phyloP scores from a whole-genome alignment of 1,140 invertebrate genomes.

The Bombyx mandarina region DNA sequence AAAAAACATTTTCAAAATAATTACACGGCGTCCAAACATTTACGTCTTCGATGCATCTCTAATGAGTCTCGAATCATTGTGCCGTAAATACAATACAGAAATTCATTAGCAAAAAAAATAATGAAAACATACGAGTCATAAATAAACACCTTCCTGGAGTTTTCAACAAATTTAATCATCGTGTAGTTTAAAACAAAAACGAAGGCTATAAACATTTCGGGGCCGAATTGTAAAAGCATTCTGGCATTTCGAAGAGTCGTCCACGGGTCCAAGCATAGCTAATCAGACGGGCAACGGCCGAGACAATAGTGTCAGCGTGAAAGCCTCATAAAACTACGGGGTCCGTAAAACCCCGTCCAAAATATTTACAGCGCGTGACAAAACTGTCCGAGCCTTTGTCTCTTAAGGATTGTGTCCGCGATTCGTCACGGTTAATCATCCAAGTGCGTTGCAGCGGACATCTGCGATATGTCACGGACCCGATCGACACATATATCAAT shows the following conservation, averaged over 20 bases:
- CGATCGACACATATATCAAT: conserved; percentile 18
- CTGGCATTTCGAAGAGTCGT: conserved; percentile 14
- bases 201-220: conserved; percentile 13
- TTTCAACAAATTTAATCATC: conserved; percentile 24
- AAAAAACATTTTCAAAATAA: background rate
- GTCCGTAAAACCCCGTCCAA: conserved; percentile 53
- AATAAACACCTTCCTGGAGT: conserved; percentile 6
- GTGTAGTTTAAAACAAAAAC: conserved; percentile 22
- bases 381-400: conserved; percentile 47
- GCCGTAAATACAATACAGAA: background rate
- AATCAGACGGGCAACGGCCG: conserved; percentile 31
- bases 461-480: conserved; percentile 21
- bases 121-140: too few species aligned
- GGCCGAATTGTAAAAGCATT: conserved; percentile 2
- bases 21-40: background rate
- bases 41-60: background rate
- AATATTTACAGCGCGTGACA: conserved; percentile 68
- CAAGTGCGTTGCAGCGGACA: conserved; percentile 27
- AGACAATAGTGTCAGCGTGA: conserved; percentile 54
- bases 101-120: conserved; percentile 6
- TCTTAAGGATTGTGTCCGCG: conserved; percentile 41
- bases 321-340: conserved; percentile 55
- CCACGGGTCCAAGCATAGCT: conserved; percentile 31
- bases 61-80: too few species aligned
- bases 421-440: conserved; percentile 49